These are phyloP conservation scores for Chloropsis cyanopogon DNA, from an alignment of 2,113 vertebrate genomes.

Conservation along the genomic window DNA sequence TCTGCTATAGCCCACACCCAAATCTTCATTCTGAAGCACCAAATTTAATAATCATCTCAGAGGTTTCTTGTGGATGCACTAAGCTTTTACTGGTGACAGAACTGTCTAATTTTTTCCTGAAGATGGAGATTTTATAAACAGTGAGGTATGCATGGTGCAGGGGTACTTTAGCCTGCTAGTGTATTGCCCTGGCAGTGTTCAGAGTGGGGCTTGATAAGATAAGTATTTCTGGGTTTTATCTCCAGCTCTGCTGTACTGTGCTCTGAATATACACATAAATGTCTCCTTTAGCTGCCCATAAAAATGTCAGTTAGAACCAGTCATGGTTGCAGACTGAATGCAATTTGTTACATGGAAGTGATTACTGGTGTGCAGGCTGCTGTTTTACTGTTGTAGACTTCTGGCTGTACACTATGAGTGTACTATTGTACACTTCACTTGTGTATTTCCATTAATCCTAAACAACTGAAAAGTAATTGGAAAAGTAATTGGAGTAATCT, in stretches of 20 bases:
- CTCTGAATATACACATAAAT: not conserved
- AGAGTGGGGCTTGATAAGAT: not conserved
- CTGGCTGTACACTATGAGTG: not conserved
- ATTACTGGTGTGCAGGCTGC: not conserved
- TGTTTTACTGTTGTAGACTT: not conserved
- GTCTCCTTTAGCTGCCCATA: not conserved
- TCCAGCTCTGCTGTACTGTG: not conserved
- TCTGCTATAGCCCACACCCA: not conserved
- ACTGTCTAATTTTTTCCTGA: not conserved
- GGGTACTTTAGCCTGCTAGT: not conserved
- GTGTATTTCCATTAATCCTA: not conserved
- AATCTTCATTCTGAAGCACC: not conserved
- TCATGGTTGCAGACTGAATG: rapidly evolving
- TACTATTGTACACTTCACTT: not conserved
- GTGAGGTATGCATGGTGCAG: not conserved
- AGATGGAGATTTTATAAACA: not conserved
- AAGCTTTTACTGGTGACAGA: not conserved
- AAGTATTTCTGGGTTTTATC: not conserved
- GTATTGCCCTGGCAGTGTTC: not conserved
- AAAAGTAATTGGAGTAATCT: not conserved
- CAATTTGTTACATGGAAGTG: not conserved
- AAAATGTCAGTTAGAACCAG: not conserved
- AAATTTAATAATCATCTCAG: not conserved
- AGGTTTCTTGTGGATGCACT: not conserved
- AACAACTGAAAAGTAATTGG: not conserved